These are phyloP conservation scores for Unio pictorum DNA, from an alignment of 2,888 invertebrate species.

Conservation along the genomic window DNA sequence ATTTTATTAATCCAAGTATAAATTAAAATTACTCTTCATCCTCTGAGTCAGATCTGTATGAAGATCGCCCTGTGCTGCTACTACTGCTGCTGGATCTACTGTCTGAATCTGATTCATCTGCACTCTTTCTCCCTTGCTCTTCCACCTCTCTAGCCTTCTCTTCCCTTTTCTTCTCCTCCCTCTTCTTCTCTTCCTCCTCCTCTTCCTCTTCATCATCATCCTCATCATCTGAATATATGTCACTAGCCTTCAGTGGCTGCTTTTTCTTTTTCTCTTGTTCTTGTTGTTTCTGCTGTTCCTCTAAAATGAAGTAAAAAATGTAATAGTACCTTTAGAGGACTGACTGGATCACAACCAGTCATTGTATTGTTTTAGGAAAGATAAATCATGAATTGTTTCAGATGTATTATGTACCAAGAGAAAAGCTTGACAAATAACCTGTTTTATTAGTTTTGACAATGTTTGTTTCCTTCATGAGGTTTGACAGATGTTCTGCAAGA, in stretches of 20 bases:
- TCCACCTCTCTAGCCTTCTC: slow-evolving; percentile 34
- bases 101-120: slow-evolving; percentile 54
- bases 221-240: slow-evolving; percentile 85
- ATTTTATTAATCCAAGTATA: too few species aligned
- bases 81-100: slow-evolving; percentile 50
- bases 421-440: too few species aligned
- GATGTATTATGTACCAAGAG: too few species aligned
- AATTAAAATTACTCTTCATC: slow-evolving; percentile 50
- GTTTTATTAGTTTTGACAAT: too few species aligned
- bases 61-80: slow-evolving; percentile 47
- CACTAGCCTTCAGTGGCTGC: slow-evolving; percentile 91
- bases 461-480: too few species aligned
- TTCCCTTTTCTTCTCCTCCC: slow-evolving; percentile 47
- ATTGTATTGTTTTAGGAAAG: too few species aligned
- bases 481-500: too few species aligned
- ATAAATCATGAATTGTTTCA: too few species aligned
- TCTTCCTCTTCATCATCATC: slow-evolving; percentile 63
- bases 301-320: slow-evolving; percentile 8
- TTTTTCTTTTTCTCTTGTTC: slow-evolving; percentile 73
- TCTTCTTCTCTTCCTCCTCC: slow-evolving; percentile 46
- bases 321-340: background rate
- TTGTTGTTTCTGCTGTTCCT: slow-evolving; percentile 26
- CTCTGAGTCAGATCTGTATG: slow-evolving; percentile 55
- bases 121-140: slow-evolving; percentile 29
- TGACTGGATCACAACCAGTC: too few species aligned